Percentiles rank a stretch among this genome's conserved stretches.
Conservation (phyloP, 2,888 invertebrate species). For the Tenthredo scrophulariae region DNA sequence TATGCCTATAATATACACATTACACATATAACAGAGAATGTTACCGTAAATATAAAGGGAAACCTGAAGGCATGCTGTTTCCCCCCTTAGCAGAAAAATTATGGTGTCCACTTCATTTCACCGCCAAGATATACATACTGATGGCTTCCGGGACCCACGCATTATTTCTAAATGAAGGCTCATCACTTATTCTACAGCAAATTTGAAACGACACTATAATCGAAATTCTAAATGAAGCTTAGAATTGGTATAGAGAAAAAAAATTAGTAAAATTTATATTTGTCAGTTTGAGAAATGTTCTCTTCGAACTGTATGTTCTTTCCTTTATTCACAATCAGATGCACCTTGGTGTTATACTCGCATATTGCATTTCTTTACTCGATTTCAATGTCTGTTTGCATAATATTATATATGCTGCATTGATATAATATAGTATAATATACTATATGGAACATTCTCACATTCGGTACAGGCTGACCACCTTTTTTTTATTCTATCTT, state of each 20-base stretch:
- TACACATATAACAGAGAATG: not conserved
- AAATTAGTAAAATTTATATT: not conserved
- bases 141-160: not conserved
- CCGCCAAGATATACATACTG: not conserved
- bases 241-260: not conserved
- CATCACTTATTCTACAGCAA: conserved; percentile 13
- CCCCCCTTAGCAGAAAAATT: not conserved
- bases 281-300: not conserved
- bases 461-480: no score
- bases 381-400: no score
- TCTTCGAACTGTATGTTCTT: not conserved
- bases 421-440: no score
- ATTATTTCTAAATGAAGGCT: not conserved
- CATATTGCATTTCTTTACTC: not conserved
- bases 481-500: not conserved
- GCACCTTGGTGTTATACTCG: not conserved
- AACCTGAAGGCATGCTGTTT: not conserved
- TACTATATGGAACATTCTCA: no score
- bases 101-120: conserved; percentile 40
- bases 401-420: no score
- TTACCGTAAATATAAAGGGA: not conserved
- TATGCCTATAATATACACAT: not conserved
- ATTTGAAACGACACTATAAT: conserved; percentile 20
- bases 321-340: not conserved
- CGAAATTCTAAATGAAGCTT: not conserved